Evolutionary conservation across 2,113 vertebrate genomes (phyloP).

Genomic region (Nothoprocta pentlandii): DNA sequence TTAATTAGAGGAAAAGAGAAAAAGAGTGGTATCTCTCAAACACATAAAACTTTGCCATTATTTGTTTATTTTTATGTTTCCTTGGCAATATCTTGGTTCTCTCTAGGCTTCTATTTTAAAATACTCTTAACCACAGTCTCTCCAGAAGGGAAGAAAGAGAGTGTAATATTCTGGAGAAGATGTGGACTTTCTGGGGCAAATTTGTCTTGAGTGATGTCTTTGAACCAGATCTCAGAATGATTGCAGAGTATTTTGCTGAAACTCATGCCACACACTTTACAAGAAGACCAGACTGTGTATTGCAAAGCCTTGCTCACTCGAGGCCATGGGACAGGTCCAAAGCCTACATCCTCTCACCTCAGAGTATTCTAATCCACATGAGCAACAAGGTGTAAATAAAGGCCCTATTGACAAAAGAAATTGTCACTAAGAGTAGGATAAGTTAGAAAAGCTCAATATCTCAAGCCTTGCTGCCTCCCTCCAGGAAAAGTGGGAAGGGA

Average conservation of each 20-base stretch:
- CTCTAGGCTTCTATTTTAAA: not conserved
- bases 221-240: not conserved
- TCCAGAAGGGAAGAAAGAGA: not conserved
- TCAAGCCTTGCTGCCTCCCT: not conserved
- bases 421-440: not conserved
- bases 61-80: not conserved
- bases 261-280: not conserved
- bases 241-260: not conserved
- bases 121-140: not conserved
- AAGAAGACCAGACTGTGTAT: rapidly evolving
- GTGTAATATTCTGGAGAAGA: not conserved
- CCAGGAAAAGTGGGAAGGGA: not conserved
- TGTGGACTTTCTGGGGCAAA: not conserved
- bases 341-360: rapidly evolving
- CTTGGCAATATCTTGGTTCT: not conserved
- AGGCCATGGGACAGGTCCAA: not conserved
- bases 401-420: not conserved
- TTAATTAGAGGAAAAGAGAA: not conserved
- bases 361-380: not conserved
- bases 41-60: not conserved
- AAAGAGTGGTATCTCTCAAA: not conserved
- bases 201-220: not conserved
- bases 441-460: not conserved
- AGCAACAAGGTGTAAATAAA: not conserved
- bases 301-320: not conserved